Base-by-base conservation (phyloP, 2,797 vertebrate genomes). In the Astyanax mexicanus region DNA sequence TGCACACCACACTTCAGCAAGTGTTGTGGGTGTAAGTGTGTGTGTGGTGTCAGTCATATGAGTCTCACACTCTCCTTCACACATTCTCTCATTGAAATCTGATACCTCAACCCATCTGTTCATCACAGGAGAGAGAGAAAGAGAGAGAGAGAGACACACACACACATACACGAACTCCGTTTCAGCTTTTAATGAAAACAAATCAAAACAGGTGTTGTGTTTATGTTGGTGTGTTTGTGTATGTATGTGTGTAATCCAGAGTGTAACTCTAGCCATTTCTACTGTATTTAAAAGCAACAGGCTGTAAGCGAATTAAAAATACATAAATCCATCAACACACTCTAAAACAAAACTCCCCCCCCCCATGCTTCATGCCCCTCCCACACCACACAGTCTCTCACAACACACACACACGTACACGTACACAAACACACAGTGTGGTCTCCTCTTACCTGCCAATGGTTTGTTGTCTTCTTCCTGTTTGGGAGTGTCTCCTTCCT, bases 281-380 rank as follows among this genome's bases (percentile, higher is more conserved):
- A 88, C 85, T 83, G 87, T 86, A 86, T 88, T 88, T 81, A 85
- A 83, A 79, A 82, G 86, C 29, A 87, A 82, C 83, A 81, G 83
- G 81, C 83, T 71, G 87, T 81, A 74, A 90, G 79, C 80, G 82
- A 87, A 90, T 91, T 82, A 85, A 92, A 92, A 90, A 90, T 90
- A 90, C 90, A 90, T 91, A 87, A 91, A 84, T 71, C 62, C 57
- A 55, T 32, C 61, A n/a, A 64, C 38, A 74, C 15, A 66, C 77
- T 57, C 27, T 29, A 38, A 70, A 55, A 57, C 75, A 73, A 32
- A 29, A 32, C 2, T 32, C 2, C 29, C 29, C 5, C 29, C 29
- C 5, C 29, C 32, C 29, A 32, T n/a, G n/a, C n/a, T n/a, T n/a
- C n/a, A n/a, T n/a, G n/a, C n/a, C n/a, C n/a, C n/a, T n/a, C n/a